A percentile compares a stretch with the other conserved stretches of the same genome.
Conservation (phyloP, 2,888 invertebrate genomes). For the Sepioteuthis lessoniana region DNA sequence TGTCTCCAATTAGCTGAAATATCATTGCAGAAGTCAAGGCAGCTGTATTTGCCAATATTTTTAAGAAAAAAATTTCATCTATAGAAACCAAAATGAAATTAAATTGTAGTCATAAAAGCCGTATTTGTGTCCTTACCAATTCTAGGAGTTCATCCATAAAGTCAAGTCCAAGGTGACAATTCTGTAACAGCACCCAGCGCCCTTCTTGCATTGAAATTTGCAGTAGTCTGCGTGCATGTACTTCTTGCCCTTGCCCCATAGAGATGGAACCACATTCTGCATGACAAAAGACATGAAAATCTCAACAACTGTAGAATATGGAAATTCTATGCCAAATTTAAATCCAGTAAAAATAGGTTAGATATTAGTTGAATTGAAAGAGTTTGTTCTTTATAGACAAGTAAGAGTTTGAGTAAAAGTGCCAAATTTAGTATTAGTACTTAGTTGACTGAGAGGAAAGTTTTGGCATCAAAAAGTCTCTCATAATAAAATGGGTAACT, state of each 20-base stretch:
- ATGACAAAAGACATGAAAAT: neutral
- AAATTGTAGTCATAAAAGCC: too few relatives aligned
- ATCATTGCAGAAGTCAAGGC: neutral
- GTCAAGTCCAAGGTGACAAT: constrained; percentile 94
- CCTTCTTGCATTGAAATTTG: constrained; percentile 85
- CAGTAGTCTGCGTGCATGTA: constrained; percentile 88
- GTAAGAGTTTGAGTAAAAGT: too few relatives aligned
- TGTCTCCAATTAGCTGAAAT: neutral
- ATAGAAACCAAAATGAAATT: too few relatives aligned
- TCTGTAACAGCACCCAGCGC: constrained; percentile 95
- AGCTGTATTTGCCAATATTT: neutral
- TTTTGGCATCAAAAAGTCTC: too few relatives aligned
- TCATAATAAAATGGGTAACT: too few relatives aligned
- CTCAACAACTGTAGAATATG: neutral
- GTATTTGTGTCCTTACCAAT: constrained; percentile 82
- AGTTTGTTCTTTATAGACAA: too few relatives aligned
- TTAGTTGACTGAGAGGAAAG: too few relatives aligned
- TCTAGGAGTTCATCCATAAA: constrained; percentile 95
- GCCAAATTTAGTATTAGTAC: too few relatives aligned
- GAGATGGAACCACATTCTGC: constrained; percentile 84
- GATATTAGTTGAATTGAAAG: neutral
- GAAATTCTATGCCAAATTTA: neutral
- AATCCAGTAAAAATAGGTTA: neutral
- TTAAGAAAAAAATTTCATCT: neutral
- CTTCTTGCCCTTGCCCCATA: constrained; percentile 97